These are phyloP conservation scores for Drosophila subsilvestris DNA, from an alignment of 2,888 invertebrate species.

Conservation along the genomic window DNA sequence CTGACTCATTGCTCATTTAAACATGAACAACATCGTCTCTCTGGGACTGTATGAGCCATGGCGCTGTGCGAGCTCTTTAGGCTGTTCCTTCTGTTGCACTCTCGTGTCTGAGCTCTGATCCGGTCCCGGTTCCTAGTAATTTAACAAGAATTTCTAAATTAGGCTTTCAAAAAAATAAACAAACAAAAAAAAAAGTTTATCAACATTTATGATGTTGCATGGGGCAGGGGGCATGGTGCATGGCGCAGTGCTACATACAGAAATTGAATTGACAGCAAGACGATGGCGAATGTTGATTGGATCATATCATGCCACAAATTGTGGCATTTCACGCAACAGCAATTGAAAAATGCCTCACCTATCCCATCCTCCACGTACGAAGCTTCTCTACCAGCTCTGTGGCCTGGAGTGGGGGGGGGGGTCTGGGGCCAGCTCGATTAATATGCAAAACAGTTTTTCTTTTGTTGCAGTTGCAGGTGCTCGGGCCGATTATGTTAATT, in stretches of 20 bases:
- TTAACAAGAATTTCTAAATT: slow-evolving; percentile 41
- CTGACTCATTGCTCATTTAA: not conserved
- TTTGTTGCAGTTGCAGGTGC: slow-evolving; percentile 34
- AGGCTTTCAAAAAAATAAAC: slow-evolving; percentile 12
- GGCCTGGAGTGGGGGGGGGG: no score
- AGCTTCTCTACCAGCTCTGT: not conserved
- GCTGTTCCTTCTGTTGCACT: slow-evolving; percentile 25
- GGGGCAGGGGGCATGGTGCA: not conserved
- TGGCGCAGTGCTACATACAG: not conserved
- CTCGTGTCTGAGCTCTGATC: not conserved
- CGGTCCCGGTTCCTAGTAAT: slow-evolving; percentile 4
- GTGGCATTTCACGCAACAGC: slow-evolving; percentile 75
- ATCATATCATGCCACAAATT: slow-evolving; percentile 61
- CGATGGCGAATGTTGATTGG: slow-evolving; percentile 53
- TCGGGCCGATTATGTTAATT: slow-evolving; percentile 55
- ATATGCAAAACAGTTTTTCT: slow-evolving; percentile 63
- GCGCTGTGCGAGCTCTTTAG: no score
- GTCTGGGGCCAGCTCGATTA: slow-evolving; percentile 55
- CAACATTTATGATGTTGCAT: slow-evolving; percentile 44
- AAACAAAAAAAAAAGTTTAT: slow-evolving; percentile 39
- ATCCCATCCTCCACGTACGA: not conserved
- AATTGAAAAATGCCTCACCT: slow-evolving; percentile 57
- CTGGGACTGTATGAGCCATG: no score
- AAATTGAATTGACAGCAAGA: slow-evolving; percentile 57
- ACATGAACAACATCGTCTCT: not conserved